These are phyloP conservation scores for Plemyria rubiginata DNA, from an alignment of 2,888 invertebrate genomes.

Conservation along the genomic window DNA sequence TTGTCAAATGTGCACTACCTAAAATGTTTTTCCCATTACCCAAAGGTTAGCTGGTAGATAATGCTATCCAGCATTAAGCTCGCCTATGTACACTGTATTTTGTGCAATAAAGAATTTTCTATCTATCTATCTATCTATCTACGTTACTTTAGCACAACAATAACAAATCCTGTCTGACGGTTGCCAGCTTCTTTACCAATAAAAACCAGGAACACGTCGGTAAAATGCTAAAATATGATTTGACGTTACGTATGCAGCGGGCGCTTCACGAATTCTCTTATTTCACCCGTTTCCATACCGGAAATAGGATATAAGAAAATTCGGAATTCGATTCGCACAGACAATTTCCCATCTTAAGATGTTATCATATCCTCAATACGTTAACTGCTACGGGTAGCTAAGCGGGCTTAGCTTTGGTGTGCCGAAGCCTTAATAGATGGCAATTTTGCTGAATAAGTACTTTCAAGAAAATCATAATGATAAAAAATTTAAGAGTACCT, in stretches of 20 bases:
- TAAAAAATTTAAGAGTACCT: too few species aligned
- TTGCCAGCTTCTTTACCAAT: background rate
- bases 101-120: too few species aligned
- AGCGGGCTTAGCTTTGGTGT: background rate
- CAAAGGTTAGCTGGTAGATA: too few species aligned
- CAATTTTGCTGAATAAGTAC: too few species aligned
- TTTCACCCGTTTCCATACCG: conserved; percentile 13
- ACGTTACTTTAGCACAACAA: too few species aligned
- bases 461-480: too few species aligned
- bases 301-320: conserved; percentile 19
- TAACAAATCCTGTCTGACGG: too few species aligned
- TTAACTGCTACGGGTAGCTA: background rate
- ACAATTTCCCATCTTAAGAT: conserved; percentile 12
- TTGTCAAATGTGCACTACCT: too few species aligned
- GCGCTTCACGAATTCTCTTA: conserved; percentile 7
- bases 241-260: background rate
- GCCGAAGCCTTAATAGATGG: background rate
- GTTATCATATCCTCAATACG: conserved; percentile 11
- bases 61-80: too few species aligned
- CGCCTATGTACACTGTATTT: too few species aligned
- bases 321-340: conserved; percentile 1
- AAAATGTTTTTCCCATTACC: too few species aligned
- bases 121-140: too few species aligned
- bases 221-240: background rate
- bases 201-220: background rate